Evolutionary conservation across 2,797 vertebrate genomes (phyloP).

Genomic region (Dryobates pubescens): DNA sequence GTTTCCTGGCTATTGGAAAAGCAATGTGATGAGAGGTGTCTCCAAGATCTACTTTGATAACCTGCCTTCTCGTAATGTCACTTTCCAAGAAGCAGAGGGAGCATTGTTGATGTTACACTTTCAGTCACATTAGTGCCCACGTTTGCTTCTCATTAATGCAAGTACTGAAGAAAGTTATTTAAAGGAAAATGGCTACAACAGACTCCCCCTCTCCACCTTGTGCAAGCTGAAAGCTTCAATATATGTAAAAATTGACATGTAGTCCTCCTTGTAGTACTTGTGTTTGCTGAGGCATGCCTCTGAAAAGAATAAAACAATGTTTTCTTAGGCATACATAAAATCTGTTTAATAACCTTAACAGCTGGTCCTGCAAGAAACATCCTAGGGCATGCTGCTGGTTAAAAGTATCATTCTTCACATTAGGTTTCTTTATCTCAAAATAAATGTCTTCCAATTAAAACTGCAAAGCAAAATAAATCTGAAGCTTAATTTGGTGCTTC

Average conservation of each 20-base stretch:
- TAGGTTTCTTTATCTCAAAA: neutral
- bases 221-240: neutral
- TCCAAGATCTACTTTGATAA: neutral
- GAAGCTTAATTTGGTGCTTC: neutral
- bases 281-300: neutral
- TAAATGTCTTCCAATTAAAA: neutral
- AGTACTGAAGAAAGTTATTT: neutral
- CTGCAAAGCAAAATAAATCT: neutral
- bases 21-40: neutral
- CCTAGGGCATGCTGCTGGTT: neutral
- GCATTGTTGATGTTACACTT: neutral
- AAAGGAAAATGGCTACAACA: neutral
- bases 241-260: neutral
- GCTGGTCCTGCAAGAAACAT: neutral
- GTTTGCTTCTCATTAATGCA: neutral
- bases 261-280: neutral
- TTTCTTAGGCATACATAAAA: neutral
- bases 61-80: neutral
- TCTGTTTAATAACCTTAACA: neutral
- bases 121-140: neutral
- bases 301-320: neutral
- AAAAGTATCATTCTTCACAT: neutral
- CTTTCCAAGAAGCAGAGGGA: neutral
- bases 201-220: fast-evolving
- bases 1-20: neutral